These are phyloP conservation scores for Macrosteles quadrilineatus DNA, from an alignment of 1,140 invertebrate genomes.

Conservation along the genomic window DNA sequence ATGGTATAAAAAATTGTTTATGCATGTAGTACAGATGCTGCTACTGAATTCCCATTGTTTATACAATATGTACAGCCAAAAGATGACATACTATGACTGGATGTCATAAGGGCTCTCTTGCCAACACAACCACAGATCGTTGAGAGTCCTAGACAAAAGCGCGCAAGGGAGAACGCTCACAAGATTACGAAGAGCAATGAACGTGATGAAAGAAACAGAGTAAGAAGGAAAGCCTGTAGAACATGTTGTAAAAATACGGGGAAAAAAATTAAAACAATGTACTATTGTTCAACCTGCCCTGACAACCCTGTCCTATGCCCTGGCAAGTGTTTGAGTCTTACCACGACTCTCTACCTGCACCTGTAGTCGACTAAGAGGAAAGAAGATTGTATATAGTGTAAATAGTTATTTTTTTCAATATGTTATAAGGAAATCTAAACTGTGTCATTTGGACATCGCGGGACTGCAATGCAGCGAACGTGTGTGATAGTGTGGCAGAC, in stretches of 20 bases:
- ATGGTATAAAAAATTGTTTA: conserved; percentile 45
- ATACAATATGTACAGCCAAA: conserved; percentile 15
- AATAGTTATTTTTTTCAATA: no score
- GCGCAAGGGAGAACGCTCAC: neutral
- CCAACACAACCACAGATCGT: neutral
- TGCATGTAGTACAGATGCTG: conserved; percentile 29
- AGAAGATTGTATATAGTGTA: no score
- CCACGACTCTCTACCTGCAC: no score
- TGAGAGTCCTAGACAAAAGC: neutral
- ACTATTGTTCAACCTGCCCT: neutral
- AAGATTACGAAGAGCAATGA: neutral
- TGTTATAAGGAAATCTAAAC: no score
- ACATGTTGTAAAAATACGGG: neutral
- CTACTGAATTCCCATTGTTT: conserved; percentile 17
- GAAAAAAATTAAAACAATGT: neutral
- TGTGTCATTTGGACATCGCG: no score
- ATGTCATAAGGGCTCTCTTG: neutral
- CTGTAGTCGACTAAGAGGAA: no score
- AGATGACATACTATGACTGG: neutral
- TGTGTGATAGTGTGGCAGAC: no score
- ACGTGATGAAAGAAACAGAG: neutral
- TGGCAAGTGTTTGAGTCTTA: neutral
- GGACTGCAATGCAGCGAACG: no score
- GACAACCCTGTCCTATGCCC: neutral
- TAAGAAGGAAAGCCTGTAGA: neutral